These are phyloP conservation scores for Thysanoteuthis rhombus DNA, from an alignment of 2,888 invertebrate species.

Conservation along the genomic window DNA sequence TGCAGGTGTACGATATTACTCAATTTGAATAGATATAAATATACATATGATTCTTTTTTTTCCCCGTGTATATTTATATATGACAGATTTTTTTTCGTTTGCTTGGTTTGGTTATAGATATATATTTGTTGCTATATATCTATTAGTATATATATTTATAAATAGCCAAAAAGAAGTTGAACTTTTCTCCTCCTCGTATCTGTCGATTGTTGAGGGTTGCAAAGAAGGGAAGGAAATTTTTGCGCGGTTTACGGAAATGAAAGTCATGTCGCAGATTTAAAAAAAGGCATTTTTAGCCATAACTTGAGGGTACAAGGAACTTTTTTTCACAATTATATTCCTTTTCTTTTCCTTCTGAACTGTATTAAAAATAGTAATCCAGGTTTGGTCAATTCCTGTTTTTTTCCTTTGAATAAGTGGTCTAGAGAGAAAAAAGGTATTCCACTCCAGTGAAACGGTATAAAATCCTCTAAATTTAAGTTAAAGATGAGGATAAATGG, in stretches of 20 bases:
- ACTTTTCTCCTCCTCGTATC: background rate
- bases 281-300: background rate
- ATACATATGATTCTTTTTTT: background rate
- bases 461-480: background rate
- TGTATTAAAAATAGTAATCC: background rate
- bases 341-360: background rate
- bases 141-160: background rate
- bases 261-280: background rate
- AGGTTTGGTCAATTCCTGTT: background rate
- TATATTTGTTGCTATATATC: conserved; percentile 15
- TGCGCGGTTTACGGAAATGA: background rate
- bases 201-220: too few species aligned
- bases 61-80: background rate
- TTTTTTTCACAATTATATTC: background rate
- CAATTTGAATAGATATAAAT: too few species aligned
- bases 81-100: too few species aligned
- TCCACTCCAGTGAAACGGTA: background rate
- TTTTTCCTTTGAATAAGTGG: background rate
- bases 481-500: background rate
- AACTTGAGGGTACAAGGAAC: background rate
- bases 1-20: background rate
- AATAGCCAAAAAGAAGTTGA: background rate
- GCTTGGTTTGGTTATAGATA: background rate
- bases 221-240: background rate
- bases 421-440: background rate